Conservation (phyloP, 2,888 invertebrate species). For the Toxonevra muliebris region DNA sequence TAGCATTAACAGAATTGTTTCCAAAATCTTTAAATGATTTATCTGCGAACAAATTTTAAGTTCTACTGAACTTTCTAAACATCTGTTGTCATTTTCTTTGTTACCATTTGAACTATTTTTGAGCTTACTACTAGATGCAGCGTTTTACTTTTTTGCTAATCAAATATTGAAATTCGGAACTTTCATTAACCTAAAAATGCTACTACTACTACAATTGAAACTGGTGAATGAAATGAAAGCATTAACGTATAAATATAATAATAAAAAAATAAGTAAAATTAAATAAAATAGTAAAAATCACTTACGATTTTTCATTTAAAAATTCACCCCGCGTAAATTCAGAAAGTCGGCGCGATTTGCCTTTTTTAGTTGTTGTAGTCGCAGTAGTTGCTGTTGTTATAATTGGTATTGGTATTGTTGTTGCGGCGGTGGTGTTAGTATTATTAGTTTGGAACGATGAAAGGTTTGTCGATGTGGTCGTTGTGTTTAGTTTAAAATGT, state of each 20-base stretch:
- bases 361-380: slow-evolving; percentile 53
- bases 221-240: background rate
- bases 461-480: slow-evolving; percentile 28
- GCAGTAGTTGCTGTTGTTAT: slow-evolving; percentile 27
- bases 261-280: slow-evolving; percentile 17
- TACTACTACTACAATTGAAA: background rate
- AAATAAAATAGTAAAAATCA: slow-evolving; percentile 38
- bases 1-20: no score
- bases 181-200: background rate
- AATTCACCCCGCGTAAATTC: slow-evolving; percentile 67
- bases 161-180: background rate
- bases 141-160: no score
- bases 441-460: background rate
- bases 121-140: no score
- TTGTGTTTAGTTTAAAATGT: slow-evolving; percentile 42
- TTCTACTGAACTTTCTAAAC: no score
- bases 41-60: no score
- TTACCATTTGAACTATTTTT: no score
- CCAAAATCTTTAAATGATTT: no score
- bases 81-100: no score
- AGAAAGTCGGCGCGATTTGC: slow-evolving; percentile 65
- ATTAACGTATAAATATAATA: slow-evolving; percentile 22
- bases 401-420: slow-evolving; percentile 11
- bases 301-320: slow-evolving; percentile 67
- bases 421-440: slow-evolving; percentile 14